phyloP scores from a whole-genome alignment of 2,888 invertebrate genomes.

The Phytoseiulus persimilis region DNA sequence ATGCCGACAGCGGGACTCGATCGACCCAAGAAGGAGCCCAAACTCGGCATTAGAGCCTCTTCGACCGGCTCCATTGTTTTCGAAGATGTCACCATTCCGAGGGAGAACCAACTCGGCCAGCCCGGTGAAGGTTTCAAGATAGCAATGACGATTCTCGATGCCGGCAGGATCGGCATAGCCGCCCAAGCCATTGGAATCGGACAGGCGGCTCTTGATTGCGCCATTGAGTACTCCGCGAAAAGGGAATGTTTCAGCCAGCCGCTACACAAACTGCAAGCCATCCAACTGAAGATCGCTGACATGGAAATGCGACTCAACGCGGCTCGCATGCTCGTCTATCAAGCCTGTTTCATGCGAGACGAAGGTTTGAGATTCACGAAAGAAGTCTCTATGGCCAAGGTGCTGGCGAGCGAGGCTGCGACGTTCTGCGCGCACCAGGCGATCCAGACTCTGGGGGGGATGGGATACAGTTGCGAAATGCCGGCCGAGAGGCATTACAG shows the following conservation, averaged over 20 bases:
- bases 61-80: constrained; percentile 86
- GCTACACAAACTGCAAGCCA: constrained; percentile 74
- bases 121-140: constrained; percentile 86
- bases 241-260: constrained; percentile 78
- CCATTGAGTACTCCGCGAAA: constrained; percentile 79
- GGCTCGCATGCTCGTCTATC: constrained; percentile 79
- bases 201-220: constrained; percentile 78
- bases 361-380: constrained; percentile 71
- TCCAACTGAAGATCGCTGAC: constrained; percentile 78
- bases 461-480: constrained; percentile 92
- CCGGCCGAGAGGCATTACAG: constrained; percentile 89
- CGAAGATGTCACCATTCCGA: constrained; percentile 76
- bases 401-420: constrained; percentile 86
- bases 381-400: constrained; percentile 92
- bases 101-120: constrained; percentile 70
- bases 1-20: constrained; percentile 68
- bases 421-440: constrained; percentile 80
- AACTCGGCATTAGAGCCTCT: constrained; percentile 72
- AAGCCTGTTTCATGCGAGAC: constrained; percentile 82
- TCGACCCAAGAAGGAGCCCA: constrained; percentile 88
- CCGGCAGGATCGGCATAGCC: constrained; percentile 86
- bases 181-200: constrained; percentile 87
- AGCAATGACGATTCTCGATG: constrained; percentile 66
- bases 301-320: constrained; percentile 76
- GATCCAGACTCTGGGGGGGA: constrained; percentile 79